These are phyloP conservation scores for Mormyrus hasselquistii DNA, from an alignment of 2,797 vertebrate species.

Conservation along the genomic window DNA sequence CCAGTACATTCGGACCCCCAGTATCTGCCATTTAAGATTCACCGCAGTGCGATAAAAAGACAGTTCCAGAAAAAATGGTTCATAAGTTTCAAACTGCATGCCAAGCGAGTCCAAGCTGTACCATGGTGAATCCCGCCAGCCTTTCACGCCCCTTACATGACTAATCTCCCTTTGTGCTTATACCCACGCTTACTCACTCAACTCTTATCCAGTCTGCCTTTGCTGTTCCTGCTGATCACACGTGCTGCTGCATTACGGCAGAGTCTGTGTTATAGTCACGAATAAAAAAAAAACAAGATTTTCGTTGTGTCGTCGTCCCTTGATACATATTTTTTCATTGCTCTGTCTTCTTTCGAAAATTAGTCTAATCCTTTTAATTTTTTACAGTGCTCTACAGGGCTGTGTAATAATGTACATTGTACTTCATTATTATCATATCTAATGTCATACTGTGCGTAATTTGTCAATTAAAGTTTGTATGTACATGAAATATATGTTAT, in stretches of 20 bases:
- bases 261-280: not conserved
- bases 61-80: not conserved
- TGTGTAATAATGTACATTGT: not conserved
- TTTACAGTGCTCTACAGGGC: too few relatives aligned
- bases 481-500: not conserved
- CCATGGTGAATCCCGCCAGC: not conserved
- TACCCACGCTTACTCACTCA: not conserved
- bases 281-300: not conserved
- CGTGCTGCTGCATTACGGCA: not conserved
- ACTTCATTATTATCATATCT: not conserved
- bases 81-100: not conserved
- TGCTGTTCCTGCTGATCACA: not conserved
- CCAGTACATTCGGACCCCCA: too few relatives aligned
- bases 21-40: not conserved
- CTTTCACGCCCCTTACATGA: not conserved
- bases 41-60: too few relatives aligned
- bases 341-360: not conserved
- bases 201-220: not conserved
- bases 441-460: not conserved
- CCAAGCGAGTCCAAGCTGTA: not conserved
- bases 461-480: not conserved
- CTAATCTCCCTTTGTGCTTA: not conserved
- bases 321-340: not conserved
- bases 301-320: not conserved
- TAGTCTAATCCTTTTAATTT: not conserved